Evolutionary conservation across 2,797 vertebrate species (phyloP), one percentile per base, ranked within the genome.

Genomic region (Megaceryle alcyon): DNA sequence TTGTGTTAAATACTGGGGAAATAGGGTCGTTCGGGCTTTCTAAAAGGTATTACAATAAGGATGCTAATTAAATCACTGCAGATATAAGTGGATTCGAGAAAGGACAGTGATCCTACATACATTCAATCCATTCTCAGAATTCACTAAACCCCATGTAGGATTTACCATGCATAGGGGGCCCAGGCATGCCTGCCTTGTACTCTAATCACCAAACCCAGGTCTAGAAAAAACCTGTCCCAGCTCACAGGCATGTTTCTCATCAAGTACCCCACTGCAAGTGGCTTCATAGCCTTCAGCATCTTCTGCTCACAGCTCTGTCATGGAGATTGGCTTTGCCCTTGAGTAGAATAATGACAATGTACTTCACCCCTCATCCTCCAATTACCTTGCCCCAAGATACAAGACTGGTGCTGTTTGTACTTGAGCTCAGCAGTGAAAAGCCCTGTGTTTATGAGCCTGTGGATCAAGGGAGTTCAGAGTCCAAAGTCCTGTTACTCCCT

Each of bases 51-150:
- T 26, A n/a, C 31, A 54, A 20, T 10, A 61, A 77, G 81, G 14
- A 41, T n/a, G 29, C 8, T 78, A 83, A 81, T 31, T 78, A 33
- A 33, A 18, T 39, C 51, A 31, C 12, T 51, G 26, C 20, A 57
- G 18, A 22, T 75, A 33, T 28, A 69, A 82, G 44, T 7, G 10
- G 13, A 22, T 78, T 61, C 3, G 2, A 86, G 60, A 31, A 70
- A 80, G 33, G 16, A 41, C 26, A 28, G 7, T 9, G n/a, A 41
- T 31, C 25, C 10, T 1, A 0, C 14, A 11, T 8, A 6, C 11
- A 14, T 56, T 56, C 31, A 57, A 15, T 25, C 28, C 25, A 12
- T 33, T 3, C 1, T 41, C 22, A 75, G 60, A 86, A 75, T 13
- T 26, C 28, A 7, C 33, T 56, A 28, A 66, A 20, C 2, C 10